A percentile compares a stretch with the other conserved stretches of the same genome.
These are phyloP conservation scores for Cetoscarus ocellatus DNA, from an alignment of 2,797 vertebrate genomes.

Conservation along the genomic window DNA sequence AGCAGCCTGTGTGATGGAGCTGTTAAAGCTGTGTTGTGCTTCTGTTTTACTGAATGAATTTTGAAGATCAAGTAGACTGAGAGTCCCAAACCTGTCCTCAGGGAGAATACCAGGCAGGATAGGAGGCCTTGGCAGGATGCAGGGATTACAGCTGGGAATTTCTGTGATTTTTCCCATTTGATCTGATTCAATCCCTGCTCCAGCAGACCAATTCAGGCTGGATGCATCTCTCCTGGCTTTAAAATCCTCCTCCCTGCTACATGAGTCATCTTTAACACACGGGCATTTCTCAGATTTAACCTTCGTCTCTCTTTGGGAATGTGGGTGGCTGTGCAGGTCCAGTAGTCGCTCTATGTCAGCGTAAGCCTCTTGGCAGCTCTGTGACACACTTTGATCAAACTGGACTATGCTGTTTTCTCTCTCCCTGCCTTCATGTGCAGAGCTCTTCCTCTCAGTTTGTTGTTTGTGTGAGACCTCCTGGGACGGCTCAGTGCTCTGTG, in stretches of 20 bases:
- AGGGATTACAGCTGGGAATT: slow-evolving; percentile 8
- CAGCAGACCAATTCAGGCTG: slow-evolving; percentile 31
- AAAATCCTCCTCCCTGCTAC: slow-evolving; percentile 31
- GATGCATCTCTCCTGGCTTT: slow-evolving; percentile 33
- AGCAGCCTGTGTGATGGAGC: slow-evolving; percentile 58
- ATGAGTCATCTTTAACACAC: slow-evolving; percentile 53
- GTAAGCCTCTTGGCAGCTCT: slow-evolving; percentile 31
- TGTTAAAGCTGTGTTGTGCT: slow-evolving; percentile 74
- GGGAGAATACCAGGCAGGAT: slow-evolving; percentile 31
- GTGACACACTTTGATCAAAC: slow-evolving; percentile 42
- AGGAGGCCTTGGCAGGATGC: slow-evolving; percentile 29
- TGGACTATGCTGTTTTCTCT: slow-evolving; percentile 49
- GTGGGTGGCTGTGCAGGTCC: slow-evolving; percentile 58
- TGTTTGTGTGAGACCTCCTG: slow-evolving; percentile 35
- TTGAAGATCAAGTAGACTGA: slow-evolving; percentile 79
- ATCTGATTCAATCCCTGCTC: slow-evolving; percentile 17
- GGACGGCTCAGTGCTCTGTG: slow-evolving; percentile 21
- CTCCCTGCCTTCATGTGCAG: slow-evolving; percentile 20
- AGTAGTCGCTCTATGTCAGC: slow-evolving; percentile 55
- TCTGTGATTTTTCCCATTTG: slow-evolving; percentile 18
- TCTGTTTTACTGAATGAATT: slow-evolving; percentile 82
- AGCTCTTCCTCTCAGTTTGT: slow-evolving; percentile 22
- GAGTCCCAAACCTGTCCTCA: slow-evolving; percentile 22
- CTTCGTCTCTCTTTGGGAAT: slow-evolving; percentile 38
- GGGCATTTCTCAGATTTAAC: slow-evolving; percentile 35